Evolutionary conservation across 2,113 vertebrate species (phyloP), one percentile per base, ranked within the genome.

Genomic region (Genyomyrus donnyi): DNA sequence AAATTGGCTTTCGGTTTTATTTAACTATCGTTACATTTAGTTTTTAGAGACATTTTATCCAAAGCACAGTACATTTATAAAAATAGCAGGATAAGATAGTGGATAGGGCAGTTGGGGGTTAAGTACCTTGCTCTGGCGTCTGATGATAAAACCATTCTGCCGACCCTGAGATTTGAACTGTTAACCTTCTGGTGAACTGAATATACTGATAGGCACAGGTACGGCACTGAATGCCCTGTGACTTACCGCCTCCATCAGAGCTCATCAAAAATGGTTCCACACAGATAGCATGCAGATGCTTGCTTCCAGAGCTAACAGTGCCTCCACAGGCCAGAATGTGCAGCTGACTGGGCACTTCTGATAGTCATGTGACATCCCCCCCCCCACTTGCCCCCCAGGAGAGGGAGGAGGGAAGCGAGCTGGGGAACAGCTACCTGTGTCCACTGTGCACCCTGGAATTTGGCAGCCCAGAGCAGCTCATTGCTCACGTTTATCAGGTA

Each of bases 401-500:
- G 93, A 94, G 91, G 35, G 95, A 96, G 90, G 95, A 95, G 27
- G 94, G 94, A 21, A 88, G 87, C 1, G 95, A 96, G 58, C 92
- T 94, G 91, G 83, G 91, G 90, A 90, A 50, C 91, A 94, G 83
- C 93, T 98, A 97, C 91, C 93, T 96, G 45, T 99, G 98, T 90
- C 97, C 98, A 27, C 96, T 99, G 58, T 99, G 98, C 93, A 96
- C 97, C 88, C 93, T 98, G 93, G 97, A 98, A 90, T 99, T 98
- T 94, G 96, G 96, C 91, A 97, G 96, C 94, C 96, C 97, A 13
- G 98, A 98, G 91, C 97, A 98, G 90, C 97, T 99, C 90, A 97
- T 99, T 87, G 96, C 97, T 83, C 98, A 99, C 0, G 97, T 99
- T 39, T 99, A 99, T 93, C 98, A 99, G 98, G 98, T 99, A 95